Conservation (phyloP, 2,797 vertebrate genomes). For the Choloepus didactylus region DNA sequence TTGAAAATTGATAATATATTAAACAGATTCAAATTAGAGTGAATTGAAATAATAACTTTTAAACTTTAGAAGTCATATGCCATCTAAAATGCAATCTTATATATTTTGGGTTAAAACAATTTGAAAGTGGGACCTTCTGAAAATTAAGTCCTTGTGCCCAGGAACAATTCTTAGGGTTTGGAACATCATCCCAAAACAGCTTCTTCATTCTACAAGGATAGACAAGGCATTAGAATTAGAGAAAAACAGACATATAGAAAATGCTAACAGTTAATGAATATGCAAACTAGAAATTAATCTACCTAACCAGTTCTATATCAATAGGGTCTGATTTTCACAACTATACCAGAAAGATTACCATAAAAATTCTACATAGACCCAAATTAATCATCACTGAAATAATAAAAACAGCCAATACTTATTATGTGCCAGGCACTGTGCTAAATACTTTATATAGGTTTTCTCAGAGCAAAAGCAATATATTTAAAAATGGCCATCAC, state of each 20-base stretch:
- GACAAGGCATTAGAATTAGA: conserved; percentile 13
- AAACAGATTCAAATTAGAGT: conserved; percentile 24
- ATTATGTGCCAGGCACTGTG: background rate
- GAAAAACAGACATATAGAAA: conserved; percentile 14
- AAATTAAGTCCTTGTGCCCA: conserved; percentile 97
- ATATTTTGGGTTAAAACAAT: conserved; percentile 50
- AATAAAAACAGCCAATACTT: conserved; percentile 17
- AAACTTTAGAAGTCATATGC: background rate
- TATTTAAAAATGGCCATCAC: background rate
- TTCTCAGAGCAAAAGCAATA: background rate
- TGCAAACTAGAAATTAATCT: background rate
- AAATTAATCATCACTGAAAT: background rate
- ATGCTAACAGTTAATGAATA: background rate
- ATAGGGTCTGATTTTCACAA: conserved; percentile 29
- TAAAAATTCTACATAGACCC: background rate
- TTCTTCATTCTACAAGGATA: conserved; percentile 93
- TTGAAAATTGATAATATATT: background rate
- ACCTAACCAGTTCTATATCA: background rate
- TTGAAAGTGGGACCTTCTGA: conserved; percentile 91
- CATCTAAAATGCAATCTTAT: conserved; percentile 48
- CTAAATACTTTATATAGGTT: background rate
- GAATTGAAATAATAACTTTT: conserved; percentile 42
- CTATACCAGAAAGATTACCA: background rate
- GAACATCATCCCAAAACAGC: conserved; percentile 96
- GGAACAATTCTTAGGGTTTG: conserved; percentile 97